Evolutionary conservation across 2,888 invertebrate genomes (phyloP).

Genomic region (Pimpla rufipes): DNA sequence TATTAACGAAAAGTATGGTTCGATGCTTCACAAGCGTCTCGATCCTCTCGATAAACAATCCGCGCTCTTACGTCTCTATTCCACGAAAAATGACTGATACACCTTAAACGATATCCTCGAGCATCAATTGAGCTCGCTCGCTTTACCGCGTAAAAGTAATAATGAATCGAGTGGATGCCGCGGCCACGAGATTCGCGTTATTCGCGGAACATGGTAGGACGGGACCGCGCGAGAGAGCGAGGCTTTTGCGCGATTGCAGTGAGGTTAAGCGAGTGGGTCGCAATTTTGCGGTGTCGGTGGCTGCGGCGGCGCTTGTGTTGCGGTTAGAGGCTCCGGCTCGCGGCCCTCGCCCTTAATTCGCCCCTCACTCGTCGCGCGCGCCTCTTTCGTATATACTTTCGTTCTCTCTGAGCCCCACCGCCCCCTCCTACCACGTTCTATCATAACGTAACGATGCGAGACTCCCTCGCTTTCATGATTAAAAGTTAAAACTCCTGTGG

Average conservation of each 20-base stretch:
- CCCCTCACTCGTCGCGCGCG: constrained; percentile 50
- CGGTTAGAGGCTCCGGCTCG: constrained; percentile 76
- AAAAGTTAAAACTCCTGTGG: constrained; percentile 81
- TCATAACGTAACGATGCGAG: constrained; percentile 80
- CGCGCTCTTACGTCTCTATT: background rate
- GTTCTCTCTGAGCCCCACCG: constrained; percentile 30
- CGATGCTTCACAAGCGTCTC: too few relatives aligned
- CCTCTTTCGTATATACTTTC: constrained; percentile 45
- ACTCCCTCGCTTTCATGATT: constrained; percentile 84
- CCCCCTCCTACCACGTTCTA: constrained; percentile 65
- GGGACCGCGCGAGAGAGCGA: background rate
- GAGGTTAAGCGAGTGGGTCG: constrained; percentile 69
- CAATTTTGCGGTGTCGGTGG: constrained; percentile 80
- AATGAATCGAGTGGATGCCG: constrained; percentile 74
- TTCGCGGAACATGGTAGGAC: constrained; percentile 30
- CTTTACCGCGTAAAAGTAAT: constrained; percentile 74
- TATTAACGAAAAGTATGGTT: too few relatives aligned
- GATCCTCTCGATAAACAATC: background rate
- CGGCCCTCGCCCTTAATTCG: constrained; percentile 63
- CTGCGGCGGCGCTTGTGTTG: constrained; percentile 83
- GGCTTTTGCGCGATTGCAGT: constrained; percentile 64
- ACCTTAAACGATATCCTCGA: background rate
- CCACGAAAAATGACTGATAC: background rate
- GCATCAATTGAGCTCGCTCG: background rate
- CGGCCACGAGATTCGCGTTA: constrained; percentile 19